A percentile compares a stretch with the other conserved stretches of the same genome.
phyloP scores from a whole-genome alignment of 2,113 vertebrate genomes.

The Cryptomyrus ogoouensis region DNA sequence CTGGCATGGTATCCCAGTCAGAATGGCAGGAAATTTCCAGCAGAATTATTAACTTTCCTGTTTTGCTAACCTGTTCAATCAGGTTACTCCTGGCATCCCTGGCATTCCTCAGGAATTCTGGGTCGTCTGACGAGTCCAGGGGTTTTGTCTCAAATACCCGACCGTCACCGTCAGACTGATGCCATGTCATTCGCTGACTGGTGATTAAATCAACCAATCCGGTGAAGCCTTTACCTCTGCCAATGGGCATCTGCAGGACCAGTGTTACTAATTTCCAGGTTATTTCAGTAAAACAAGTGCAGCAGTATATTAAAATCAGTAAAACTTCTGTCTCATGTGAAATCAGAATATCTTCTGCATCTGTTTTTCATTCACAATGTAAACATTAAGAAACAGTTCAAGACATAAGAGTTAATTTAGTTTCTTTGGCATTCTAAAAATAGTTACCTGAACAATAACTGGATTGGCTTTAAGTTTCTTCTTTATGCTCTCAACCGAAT shows the following conservation, averaged over 20 bases:
- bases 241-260: slow-evolving; percentile 70
- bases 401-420: neutral
- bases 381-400: neutral
- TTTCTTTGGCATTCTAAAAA: neutral
- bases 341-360: neutral
- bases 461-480: slow-evolving; percentile 83
- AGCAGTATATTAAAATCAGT: neutral
- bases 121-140: slow-evolving; percentile 58
- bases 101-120: slow-evolving; percentile 63
- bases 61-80: slow-evolving; percentile 82
- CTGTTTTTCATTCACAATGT: neutral
- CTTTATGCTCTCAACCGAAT: slow-evolving; percentile 81
- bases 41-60: neutral
- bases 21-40: neutral
- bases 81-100: slow-evolving; percentile 72
- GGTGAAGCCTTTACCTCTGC: slow-evolving; percentile 76
- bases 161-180: slow-evolving; percentile 64
- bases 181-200: slow-evolving; percentile 77
- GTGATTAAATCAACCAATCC: slow-evolving; percentile 84
- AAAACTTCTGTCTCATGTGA: neutral
- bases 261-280: neutral
- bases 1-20: neutral
- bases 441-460: slow-evolving; percentile 80
- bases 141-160: slow-evolving; percentile 66
- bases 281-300: neutral